A percentile compares a stretch with the other conserved stretches of the same genome.
These are phyloP conservation scores for Anoplopoma fimbria DNA, from an alignment of 2,113 vertebrate species.

Conservation along the genomic window DNA sequence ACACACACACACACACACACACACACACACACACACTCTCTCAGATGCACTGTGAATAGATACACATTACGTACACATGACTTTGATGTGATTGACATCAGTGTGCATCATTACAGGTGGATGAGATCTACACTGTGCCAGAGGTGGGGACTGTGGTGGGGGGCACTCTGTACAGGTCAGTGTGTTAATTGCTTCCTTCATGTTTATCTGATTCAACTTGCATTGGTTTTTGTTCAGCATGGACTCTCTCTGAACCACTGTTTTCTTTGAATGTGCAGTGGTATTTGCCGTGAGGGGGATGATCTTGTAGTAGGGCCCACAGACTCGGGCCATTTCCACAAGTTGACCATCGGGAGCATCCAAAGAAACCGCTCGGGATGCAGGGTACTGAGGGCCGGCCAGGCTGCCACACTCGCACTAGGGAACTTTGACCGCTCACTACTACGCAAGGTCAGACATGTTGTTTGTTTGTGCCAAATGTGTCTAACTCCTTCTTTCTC, in stretches of 20 bases:
- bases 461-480: background rate
- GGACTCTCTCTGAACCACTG: background rate
- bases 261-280: slow-evolving; percentile 81
- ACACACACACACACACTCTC: background rate
- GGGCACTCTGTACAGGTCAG: slow-evolving; percentile 96
- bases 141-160: slow-evolving; percentile 98
- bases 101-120: slow-evolving; percentile 86
- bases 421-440: slow-evolving; percentile 93
- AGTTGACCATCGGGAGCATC: slow-evolving; percentile 93
- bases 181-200: background rate
- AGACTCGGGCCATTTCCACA: slow-evolving; percentile 91
- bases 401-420: slow-evolving; percentile 95
- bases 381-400: slow-evolving; percentile 93
- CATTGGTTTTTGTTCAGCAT: background rate
- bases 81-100: slow-evolving; percentile 18
- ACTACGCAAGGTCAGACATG: slow-evolving; percentile 91
- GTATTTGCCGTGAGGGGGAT: slow-evolving; percentile 97
- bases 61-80: background rate
- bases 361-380: slow-evolving; percentile 97
- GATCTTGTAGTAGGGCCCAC: slow-evolving; percentile 95
- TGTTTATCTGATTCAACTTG: background rate
- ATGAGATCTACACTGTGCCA: slow-evolving; percentile 99
- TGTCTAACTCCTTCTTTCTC: background rate
- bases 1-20: background rate
- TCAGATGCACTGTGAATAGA: background rate